Evolutionary conservation across 2,888 invertebrate species (phyloP), one percentile per base, ranked within the genome.

Genomic region (Cordylochernes scorpioides): DNA sequence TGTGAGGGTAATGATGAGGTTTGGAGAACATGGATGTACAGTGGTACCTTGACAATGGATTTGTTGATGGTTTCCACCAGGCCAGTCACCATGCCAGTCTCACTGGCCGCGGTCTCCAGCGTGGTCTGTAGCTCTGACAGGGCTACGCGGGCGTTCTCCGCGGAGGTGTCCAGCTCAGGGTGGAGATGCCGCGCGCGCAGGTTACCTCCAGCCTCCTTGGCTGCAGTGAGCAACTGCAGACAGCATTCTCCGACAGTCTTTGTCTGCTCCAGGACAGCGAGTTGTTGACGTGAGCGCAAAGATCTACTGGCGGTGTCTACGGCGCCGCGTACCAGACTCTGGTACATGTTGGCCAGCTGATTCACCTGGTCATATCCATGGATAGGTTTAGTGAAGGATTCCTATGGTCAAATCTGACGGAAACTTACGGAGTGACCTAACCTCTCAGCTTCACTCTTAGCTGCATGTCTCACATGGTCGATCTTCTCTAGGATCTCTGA

Each of bases 231-330:
- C 35, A 88, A 59, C 44, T 82, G 75, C 4, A 80, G 59, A 3
- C 75, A 69, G n/a, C 80, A 73, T 58, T 97, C 97, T 0, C 80
- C 66, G 29, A 91, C 84, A 0, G 91, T 88, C 50, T 91, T 75
- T 3, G 80, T 68, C 55, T 86, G 80, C 49, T 88, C 78, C 35
- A 97, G 59, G 30, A 91, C 57, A 26, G 68, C 64, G 50, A 72
- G 71, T 55, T 91, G 91, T 43, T 74, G 71, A 46, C 67, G 67
- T 1, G 78, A 74, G 52, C 84, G 82, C 5, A 73, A 65, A 51
- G 80, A 71, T 48, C 75, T 72, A 1, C 86, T 82, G 2, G 77
- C 73, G 26, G 50, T 50, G 12, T 84, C 86, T 29, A 82, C 66
- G 1, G 73, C 66, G 9, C 72, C 73, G 3, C 65, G 59, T 1